phyloP scores from a whole-genome alignment of 2,888 invertebrate species.

The Habrosyne pyritoides region DNA sequence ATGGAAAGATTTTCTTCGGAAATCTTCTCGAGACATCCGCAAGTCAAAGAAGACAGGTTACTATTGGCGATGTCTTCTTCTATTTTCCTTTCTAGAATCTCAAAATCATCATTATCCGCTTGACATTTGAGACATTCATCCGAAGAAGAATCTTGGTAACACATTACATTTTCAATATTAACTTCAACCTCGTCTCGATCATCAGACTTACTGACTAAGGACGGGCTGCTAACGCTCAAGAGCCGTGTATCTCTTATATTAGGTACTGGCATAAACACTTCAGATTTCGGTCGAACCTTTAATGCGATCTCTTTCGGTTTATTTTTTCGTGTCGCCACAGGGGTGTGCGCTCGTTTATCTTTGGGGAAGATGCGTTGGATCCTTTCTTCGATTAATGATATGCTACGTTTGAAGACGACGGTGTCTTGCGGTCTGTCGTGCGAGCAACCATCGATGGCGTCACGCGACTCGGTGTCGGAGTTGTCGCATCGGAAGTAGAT shows the following conservation, averaged over 20 bases:
- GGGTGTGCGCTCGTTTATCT: constrained; percentile 48
- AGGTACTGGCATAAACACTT: constrained; percentile 42
- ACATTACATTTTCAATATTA: constrained; percentile 70
- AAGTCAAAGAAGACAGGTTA: constrained; percentile 43
- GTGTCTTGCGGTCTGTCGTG: constrained; percentile 54
- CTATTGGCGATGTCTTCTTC: constrained; percentile 60
- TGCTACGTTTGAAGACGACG: constrained; percentile 72
- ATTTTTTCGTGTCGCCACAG: constrained; percentile 24
- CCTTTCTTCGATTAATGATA: constrained; percentile 70
- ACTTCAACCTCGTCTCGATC: constrained; percentile 61
- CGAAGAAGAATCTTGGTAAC: constrained; percentile 76
- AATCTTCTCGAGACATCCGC: constrained; percentile 67
- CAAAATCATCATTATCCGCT: constrained; percentile 67
- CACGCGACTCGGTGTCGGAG: constrained; percentile 67
- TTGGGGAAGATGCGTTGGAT: constrained; percentile 66
- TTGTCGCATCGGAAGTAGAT: constrained; percentile 73
- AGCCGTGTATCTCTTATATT: constrained; percentile 50
- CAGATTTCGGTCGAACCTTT: constrained; percentile 54
- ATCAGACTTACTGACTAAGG: constrained; percentile 48
- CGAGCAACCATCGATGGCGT: constrained; percentile 60
- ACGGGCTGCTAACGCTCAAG: constrained; percentile 68
- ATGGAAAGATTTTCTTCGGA: constrained; percentile 72
- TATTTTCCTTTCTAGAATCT: constrained; percentile 64
- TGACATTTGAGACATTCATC: constrained; percentile 70
- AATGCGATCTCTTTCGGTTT: constrained; percentile 22